Evolutionary conservation across 2,113 vertebrate species (phyloP).

Genomic region (Nestor notabilis): DNA sequence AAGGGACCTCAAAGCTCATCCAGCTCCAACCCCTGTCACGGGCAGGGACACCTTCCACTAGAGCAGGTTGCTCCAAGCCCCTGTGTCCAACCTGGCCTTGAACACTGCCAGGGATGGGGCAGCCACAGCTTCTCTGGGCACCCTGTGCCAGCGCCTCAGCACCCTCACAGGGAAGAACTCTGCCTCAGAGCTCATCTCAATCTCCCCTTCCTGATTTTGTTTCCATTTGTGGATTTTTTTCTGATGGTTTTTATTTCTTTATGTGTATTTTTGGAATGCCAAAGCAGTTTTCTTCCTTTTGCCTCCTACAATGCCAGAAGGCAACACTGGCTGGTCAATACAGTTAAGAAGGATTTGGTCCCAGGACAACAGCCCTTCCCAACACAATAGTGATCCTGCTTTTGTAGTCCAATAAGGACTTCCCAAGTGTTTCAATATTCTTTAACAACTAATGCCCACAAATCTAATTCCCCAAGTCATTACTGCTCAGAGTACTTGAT

Average conservation of each 20-base stretch:
- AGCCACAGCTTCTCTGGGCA: too few species aligned
- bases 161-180: too few species aligned
- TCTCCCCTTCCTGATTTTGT: not conserved
- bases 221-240: not conserved
- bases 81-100: too few species aligned
- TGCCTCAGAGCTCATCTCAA: too few species aligned
- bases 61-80: too few species aligned
- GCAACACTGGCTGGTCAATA: not conserved
- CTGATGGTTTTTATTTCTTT: not conserved
- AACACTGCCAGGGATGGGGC: too few species aligned
- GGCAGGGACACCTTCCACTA: too few species aligned
- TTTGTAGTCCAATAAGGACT: not conserved
- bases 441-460: not conserved
- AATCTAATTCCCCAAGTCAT: not conserved
- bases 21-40: too few species aligned
- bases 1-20: too few species aligned
- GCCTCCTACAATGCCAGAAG: not conserved
- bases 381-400: not conserved
- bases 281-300: not conserved
- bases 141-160: too few species aligned
- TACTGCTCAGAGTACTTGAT: not conserved
- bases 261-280: not conserved
- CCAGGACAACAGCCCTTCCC: not conserved
- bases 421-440: not conserved
- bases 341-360: not conserved